These are phyloP conservation scores for Amaurobius ferox DNA, from an alignment of 2,888 invertebrate species.

Conservation along the genomic window DNA sequence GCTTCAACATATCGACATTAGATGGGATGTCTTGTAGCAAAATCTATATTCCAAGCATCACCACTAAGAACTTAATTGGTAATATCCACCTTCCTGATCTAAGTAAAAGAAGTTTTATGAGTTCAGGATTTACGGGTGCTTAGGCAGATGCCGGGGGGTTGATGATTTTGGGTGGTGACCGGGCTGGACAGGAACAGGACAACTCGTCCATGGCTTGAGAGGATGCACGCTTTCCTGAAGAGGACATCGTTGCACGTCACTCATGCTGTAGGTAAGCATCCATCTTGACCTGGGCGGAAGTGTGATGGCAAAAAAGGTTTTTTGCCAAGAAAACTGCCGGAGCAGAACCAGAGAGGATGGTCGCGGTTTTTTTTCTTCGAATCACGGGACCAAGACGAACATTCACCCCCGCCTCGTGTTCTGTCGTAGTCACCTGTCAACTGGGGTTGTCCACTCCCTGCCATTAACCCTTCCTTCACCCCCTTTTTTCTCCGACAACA, in stretches of 20 bases:
- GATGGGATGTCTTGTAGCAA: no score
- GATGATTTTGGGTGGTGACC: neutral
- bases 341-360: slow-evolving; percentile 69
- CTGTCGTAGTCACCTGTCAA: slow-evolving; percentile 60
- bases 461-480: slow-evolving; percentile 60
- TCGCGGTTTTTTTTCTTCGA: slow-evolving; percentile 8
- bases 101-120: neutral
- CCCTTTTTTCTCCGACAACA: slow-evolving; percentile 6
- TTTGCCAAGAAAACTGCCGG: slow-evolving; percentile 66
- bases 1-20: no score
- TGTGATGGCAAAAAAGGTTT: slow-evolving; percentile 59
- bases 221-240: slow-evolving; percentile 10
- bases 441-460: slow-evolving; percentile 60
- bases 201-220: neutral
- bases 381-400: slow-evolving; percentile 66
- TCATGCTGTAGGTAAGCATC: slow-evolving; percentile 3
- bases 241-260: neutral
- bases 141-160: neutral
- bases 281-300: slow-evolving; percentile 70
- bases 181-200: neutral
- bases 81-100: no score
- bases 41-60: no score
- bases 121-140: slow-evolving; percentile 11
- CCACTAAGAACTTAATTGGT: no score
- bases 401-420: slow-evolving; percentile 48